These are phyloP conservation scores for Origma solitaria DNA, from an alignment of 2,113 vertebrate species.

Conservation along the genomic window DNA sequence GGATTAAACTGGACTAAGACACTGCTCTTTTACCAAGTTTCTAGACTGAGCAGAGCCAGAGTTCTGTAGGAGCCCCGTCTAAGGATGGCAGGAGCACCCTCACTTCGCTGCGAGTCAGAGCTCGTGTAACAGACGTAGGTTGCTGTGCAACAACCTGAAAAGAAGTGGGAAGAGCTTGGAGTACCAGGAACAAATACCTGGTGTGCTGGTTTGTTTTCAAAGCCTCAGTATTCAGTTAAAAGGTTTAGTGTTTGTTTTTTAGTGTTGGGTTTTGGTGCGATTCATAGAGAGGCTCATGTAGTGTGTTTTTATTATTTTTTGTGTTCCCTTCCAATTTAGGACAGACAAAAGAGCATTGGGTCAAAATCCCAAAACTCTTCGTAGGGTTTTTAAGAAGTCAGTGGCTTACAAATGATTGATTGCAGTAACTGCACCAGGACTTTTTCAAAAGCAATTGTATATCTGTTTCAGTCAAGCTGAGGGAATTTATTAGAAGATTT, in stretches of 20 bases:
- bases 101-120: background rate
- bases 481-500: background rate
- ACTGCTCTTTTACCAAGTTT: background rate
- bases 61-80: background rate
- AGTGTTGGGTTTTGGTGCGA: background rate
- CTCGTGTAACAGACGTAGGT: background rate
- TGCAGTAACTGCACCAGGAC: background rate
- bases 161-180: background rate
- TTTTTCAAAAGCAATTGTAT: background rate
- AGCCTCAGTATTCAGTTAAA: background rate
- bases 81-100: background rate
- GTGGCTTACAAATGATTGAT: background rate
- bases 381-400: background rate
- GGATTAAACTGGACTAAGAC: background rate
- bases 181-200: background rate
- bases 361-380: background rate
- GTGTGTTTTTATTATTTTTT: background rate
- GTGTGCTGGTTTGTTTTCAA: background rate
- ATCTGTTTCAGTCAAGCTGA: background rate
- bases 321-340: background rate
- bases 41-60: background rate
- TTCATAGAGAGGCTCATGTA: background rate
- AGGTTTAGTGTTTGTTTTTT: background rate
- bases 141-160: constrained; percentile 20
- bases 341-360: background rate